A percentile compares a stretch with the other conserved stretches of the same genome.
These are phyloP conservation scores for Psilopsiagon aymara DNA, from an alignment of 2,113 vertebrate genomes.

Conservation along the genomic window DNA sequence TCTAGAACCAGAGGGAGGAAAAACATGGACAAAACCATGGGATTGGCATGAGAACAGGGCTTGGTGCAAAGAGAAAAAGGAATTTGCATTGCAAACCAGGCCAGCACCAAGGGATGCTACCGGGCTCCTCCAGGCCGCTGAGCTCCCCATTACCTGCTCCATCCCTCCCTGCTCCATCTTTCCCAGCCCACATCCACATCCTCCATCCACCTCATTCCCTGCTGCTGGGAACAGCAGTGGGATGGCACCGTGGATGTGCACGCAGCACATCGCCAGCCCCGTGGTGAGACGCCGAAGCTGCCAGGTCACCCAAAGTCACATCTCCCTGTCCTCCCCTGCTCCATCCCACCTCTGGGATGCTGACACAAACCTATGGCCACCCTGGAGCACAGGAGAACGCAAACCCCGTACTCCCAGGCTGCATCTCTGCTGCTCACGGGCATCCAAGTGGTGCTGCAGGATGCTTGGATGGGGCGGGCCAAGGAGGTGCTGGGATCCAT, in stretches of 20 bases:
- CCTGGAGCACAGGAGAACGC: not conserved
- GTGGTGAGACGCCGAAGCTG: not conserved
- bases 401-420: rapidly evolving
- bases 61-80: not conserved
- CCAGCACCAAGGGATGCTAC: not conserved
- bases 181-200: rapidly evolving
- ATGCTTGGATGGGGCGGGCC: rapidly evolving
- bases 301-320: not conserved
- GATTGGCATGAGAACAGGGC: not conserved
- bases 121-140: not conserved
- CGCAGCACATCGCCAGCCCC: not conserved
- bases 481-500: rapidly evolving
- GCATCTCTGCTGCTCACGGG: rapidly evolving
- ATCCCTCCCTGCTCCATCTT: not conserved
- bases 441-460: rapidly evolving
- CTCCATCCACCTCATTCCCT: rapidly evolving
- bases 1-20: not conserved
- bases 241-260: rapidly evolving
- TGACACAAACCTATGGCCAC: rapidly evolving
- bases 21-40: not conserved
- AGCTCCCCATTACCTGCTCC: not conserved
- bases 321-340: not conserved
- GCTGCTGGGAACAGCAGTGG: not conserved
- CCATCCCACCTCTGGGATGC: not conserved
- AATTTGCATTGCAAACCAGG: not conserved